These are phyloP conservation scores for Patiria pectinifera DNA, from an alignment of 53 echinoderm and acorn worm genomes.

Conservation along the genomic window DNA sequence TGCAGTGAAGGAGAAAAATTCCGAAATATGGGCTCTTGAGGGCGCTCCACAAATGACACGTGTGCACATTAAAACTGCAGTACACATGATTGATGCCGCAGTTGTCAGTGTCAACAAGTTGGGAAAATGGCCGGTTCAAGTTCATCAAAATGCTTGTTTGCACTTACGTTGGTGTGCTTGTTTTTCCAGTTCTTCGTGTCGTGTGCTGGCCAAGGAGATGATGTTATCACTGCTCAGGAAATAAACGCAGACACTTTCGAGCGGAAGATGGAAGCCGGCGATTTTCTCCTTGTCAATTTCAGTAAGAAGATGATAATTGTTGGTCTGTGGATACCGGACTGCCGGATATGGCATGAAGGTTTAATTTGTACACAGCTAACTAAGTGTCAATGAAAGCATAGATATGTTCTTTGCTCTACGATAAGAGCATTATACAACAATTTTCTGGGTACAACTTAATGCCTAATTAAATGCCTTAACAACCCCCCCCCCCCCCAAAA, in stretches of 20 bases:
- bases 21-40: slow-evolving; percentile 11
- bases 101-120: not conserved
- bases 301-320: slow-evolving; percentile 28
- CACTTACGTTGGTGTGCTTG: not conserved
- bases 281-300: slow-evolving; percentile 68
- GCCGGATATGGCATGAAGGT: no score
- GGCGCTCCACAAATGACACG: slow-evolving; percentile 57
- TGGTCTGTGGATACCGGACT: no score
- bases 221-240: not conserved
- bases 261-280: slow-evolving; percentile 44
- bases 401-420: no score
- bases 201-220: not conserved
- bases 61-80: slow-evolving; percentile 19
- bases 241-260: slow-evolving; percentile 33
- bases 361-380: no score
- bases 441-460: no score
- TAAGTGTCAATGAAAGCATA: no score
- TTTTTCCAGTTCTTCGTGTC: not conserved
- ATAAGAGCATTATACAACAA: no score
- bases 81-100: not conserved
- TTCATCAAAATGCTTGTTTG: not conserved
- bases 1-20: not conserved
- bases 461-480: no score
- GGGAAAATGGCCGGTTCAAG: not conserved
- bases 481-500: no score